Conservation (phyloP, 2,113 vertebrate species). For the Probosciger aterrimus region DNA sequence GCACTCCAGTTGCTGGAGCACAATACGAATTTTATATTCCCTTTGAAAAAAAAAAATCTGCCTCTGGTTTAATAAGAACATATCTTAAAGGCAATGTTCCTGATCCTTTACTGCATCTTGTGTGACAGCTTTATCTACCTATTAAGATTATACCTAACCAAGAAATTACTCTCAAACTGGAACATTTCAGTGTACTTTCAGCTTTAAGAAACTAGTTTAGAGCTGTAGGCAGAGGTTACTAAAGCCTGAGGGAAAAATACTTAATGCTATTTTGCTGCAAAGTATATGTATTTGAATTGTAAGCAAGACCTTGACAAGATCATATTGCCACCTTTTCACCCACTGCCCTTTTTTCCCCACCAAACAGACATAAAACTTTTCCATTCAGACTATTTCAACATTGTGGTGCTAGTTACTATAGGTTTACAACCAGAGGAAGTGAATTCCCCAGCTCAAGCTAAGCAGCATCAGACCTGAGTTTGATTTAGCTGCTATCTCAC, state of each 20-base stretch:
- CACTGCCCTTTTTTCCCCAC: neutral
- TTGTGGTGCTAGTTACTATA: neutral
- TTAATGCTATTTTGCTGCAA: neutral
- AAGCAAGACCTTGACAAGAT: neutral
- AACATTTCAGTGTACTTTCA: neutral
- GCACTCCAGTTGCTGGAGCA: neutral
- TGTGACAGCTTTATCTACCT: conserved; percentile 28
- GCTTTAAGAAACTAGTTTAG: neutral
- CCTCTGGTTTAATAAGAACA: neutral
- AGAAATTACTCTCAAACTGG: neutral
- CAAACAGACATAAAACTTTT: neutral
- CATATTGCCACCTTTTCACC: neutral
- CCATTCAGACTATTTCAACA: neutral
- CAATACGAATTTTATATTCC: neutral
- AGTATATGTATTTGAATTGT: neutral
- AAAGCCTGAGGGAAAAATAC: neutral
- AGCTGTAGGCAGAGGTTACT: neutral
- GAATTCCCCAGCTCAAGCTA: neutral
- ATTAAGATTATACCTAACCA: neutral
- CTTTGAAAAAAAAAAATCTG: neutral
- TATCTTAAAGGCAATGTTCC: neutral
- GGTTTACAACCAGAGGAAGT: neutral
- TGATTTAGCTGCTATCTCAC: neutral
- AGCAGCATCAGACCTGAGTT: neutral
- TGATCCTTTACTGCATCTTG: neutral